phyloP scores from a whole-genome alignment of 2,888 invertebrate species.

The Pteria penguin region DNA sequence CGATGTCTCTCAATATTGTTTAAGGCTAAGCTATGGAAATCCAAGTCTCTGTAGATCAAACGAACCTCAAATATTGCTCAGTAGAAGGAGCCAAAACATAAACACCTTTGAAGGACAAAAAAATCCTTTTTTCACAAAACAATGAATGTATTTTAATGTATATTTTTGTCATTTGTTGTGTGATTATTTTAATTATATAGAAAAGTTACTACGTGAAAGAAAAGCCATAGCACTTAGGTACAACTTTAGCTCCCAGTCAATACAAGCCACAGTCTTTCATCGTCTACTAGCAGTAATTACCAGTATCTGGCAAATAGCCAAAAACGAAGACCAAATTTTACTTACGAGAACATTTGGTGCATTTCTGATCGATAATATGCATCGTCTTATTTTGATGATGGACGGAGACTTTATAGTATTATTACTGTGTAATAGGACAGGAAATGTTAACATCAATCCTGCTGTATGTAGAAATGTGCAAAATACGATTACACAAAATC shows the following conservation, averaged over 20 bases:
- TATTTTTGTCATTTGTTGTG: too few relatives aligned
- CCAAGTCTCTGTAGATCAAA: too few relatives aligned
- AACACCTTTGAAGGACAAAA: too few relatives aligned
- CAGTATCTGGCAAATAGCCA: not conserved
- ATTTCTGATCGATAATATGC: not conserved
- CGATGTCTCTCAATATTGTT: too few relatives aligned
- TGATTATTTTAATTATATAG: too few relatives aligned
- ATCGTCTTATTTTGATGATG: not conserved
- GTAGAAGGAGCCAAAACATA: too few relatives aligned
- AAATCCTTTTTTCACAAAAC: too few relatives aligned
- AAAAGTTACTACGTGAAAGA: not conserved
- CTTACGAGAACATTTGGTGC: not conserved
- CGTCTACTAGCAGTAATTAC: not conserved
- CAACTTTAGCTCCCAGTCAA: not conserved
- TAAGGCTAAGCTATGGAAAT: too few relatives aligned
- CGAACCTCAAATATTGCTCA: too few relatives aligned
- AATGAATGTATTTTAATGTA: too few relatives aligned
- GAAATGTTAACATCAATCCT: not conserved
- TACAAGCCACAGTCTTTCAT: not conserved
- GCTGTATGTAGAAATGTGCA: not conserved
- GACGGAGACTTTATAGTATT: not conserved
- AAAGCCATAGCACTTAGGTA: not conserved
- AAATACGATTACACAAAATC: too few relatives aligned
- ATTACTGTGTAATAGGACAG: not conserved
- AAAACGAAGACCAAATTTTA: not conserved